Percentiles rank a stretch among this genome's conserved stretches.
Evolutionary conservation across 2,888 invertebrate species (phyloP).

Genomic region (Acanthosepion pharaonis): DNA sequence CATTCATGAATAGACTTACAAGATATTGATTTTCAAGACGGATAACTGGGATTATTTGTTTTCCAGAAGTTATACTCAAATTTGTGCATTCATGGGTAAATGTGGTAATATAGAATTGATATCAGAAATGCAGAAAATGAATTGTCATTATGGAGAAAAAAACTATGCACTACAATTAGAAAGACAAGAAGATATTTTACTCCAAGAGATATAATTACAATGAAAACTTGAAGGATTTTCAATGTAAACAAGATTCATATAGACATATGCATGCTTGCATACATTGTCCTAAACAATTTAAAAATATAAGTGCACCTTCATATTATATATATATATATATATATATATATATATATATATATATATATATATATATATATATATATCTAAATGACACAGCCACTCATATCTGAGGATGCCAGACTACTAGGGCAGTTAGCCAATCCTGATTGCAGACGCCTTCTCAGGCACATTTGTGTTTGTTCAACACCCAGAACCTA

Average conservation of each 20-base stretch:
- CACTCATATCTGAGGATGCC: too few species aligned
- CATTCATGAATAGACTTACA: constrained; percentile 33
- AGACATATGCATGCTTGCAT: not conserved
- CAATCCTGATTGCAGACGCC: too few species aligned
- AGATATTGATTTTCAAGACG: not conserved
- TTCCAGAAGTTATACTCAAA: not conserved
- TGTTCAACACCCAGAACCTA: too few species aligned
- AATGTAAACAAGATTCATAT: not conserved
- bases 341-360: too few species aligned
- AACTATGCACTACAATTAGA: not conserved
- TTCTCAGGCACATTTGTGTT: too few species aligned
- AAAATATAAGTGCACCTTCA: not conserved
- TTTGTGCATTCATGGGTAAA: not conserved
- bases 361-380: too few species aligned
- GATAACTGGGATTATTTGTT: not conserved
- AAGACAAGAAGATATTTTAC: not conserved
- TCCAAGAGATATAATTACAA: not conserved
- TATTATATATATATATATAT: too few species aligned
- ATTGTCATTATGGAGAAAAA: constrained; percentile 18
- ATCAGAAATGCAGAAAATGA: not conserved
- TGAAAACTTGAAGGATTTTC: not conserved
- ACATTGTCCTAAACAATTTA: not conserved
- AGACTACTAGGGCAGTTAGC: too few species aligned
- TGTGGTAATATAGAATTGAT: not conserved
- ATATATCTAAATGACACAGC: too few species aligned